Percentiles rank a stretch among this genome's conserved stretches.
Conservation (phyloP, 2,797 vertebrate species). For the Choloepus didactylus region DNA sequence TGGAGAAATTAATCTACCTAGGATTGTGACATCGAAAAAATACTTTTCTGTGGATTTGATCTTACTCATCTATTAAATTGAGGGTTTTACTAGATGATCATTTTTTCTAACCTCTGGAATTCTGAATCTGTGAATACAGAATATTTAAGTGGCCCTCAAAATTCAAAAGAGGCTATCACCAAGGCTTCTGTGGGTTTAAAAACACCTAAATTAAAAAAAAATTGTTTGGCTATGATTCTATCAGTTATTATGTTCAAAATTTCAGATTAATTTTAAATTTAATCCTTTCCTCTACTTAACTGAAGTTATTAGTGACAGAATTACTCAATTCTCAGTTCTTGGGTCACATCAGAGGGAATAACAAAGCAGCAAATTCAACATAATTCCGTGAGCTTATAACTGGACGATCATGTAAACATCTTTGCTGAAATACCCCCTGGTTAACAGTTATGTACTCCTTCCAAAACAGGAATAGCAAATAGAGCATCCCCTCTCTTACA, state of each 20-base stretch:
- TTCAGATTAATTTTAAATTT: background rate
- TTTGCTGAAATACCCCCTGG: background rate
- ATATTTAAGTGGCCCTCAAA: background rate
- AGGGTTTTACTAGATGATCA: background rate
- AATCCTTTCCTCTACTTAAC: background rate
- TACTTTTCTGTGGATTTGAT: background rate
- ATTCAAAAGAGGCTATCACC: background rate
- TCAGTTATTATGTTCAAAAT: background rate
- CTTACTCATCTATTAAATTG: background rate
- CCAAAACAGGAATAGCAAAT: background rate
- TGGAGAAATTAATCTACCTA: background rate
- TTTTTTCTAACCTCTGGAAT: background rate
- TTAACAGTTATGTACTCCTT: background rate
- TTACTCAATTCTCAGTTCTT: background rate
- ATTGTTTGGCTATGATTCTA: background rate
- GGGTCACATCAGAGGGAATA: background rate
- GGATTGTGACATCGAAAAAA: background rate
- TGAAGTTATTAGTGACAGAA: background rate
- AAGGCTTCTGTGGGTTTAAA: background rate
- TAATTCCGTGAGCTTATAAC: background rate
- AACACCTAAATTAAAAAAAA: conserved; percentile 2
- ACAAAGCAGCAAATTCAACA: background rate
- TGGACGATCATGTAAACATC: background rate
- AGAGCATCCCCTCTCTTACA: no score
- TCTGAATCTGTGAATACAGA: background rate